A percentile compares a stretch with the other conserved stretches of the same genome.
Evolutionary conservation across 2,888 invertebrate species (phyloP).

Genomic region (Lycocerus yunnanus): DNA sequence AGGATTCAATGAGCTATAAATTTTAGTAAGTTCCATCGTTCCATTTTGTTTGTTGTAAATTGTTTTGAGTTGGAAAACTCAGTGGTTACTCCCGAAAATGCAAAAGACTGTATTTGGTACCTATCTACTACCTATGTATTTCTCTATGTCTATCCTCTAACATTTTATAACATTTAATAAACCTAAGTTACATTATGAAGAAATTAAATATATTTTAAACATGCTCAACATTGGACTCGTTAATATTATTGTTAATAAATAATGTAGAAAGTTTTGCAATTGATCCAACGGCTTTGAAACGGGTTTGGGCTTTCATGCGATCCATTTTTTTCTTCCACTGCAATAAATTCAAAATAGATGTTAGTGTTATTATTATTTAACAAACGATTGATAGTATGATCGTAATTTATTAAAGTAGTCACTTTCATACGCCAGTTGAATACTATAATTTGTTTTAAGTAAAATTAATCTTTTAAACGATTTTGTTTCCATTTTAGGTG

Average conservation of each 20-base stretch:
- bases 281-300: constrained; percentile 70
- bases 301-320: constrained; percentile 66
- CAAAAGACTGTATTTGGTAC: no score
- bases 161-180: neutral
- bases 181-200: neutral
- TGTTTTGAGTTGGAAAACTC: no score
- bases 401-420: no score
- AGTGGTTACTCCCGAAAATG: no score
- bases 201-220: neutral
- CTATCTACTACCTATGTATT: neutral
- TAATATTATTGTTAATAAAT: constrained; percentile 40
- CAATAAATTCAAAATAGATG: constrained; percentile 41
- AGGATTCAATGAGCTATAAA: no score
- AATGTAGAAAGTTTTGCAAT: constrained; percentile 61
- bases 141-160: neutral
- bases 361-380: neutral
- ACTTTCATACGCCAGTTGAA: no score
- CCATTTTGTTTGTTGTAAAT: no score
- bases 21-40: no score
- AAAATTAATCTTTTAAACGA: no score
- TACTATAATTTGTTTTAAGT: no score
- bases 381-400: no score
- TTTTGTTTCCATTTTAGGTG: no score
- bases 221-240: neutral
- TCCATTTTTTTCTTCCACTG: constrained; percentile 73